Evolutionary conservation across 2,888 invertebrate genomes (phyloP), one percentile per base, ranked within the genome.

Genomic region (Agriotes lineatus): DNA sequence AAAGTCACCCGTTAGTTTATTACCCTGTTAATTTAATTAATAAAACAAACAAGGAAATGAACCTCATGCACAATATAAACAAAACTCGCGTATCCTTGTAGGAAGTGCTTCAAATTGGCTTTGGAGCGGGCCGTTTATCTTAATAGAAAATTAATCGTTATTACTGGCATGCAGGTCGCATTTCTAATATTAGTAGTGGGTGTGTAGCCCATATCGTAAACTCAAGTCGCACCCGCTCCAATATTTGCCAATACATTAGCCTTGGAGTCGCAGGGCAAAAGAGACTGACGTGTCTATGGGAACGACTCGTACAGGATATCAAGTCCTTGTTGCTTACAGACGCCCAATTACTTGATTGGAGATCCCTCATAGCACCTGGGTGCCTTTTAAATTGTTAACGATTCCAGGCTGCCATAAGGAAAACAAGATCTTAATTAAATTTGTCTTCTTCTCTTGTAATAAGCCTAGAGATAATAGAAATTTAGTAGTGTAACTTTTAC

Each of bases 221-320:
- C 45, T 56, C 35, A 45, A 18, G 57, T 52, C 57, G 50, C 58
- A 42, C 65, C 50, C 67, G 66, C 66, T 65, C 67, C 72, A 60
- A 66, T 75, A 72, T 59, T 76, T 76, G 14, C 76, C 63, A 70
- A 73, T 72, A 68, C 73, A 74, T 75, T 74, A 73, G 48, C 67
- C 68, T 60, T 63, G 57, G 50, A 62, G 35, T 48, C 56, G 7
- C 6, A 19, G 52, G 52, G 33, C 33, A 33, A 33, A 10, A 52
- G 1, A 18, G 14, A 48, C 48, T 19, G 52, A 18, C 52, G n/a
- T 52, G 16, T 33, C 52, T 33, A 18, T 33, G 44, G 12, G 60
- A 42, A 2, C 42, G 42, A 42, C 37, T 42, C 16, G 42, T n/a
- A n/a, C n/a, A n/a, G n/a, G n/a, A n/a, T n/a, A n/a, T 5, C 16